These are phyloP conservation scores for Gephyroberyx darwinii DNA, from an alignment of 2,797 vertebrate genomes.

Conservation along the genomic window DNA sequence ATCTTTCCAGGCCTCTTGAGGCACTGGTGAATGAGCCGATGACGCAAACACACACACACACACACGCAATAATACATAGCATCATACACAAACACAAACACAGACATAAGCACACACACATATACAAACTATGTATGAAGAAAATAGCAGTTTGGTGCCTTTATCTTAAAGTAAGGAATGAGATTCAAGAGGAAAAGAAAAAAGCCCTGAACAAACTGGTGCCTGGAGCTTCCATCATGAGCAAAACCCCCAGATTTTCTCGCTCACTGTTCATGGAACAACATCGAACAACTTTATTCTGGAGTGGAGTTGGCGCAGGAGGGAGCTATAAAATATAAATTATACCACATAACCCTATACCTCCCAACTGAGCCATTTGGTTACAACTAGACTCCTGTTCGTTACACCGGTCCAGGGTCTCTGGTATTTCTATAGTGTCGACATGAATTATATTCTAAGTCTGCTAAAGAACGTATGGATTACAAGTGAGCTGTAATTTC, in stretches of 20 bases:
- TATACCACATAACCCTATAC: conserved; percentile 81
- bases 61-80: conserved; percentile 1
- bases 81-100: conserved; percentile 33
- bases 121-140: conserved; percentile 8
- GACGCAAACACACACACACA: conserved; percentile 47
- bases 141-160: conserved; percentile 25
- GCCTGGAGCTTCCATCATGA: conserved; percentile 78
- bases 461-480: conserved; percentile 75
- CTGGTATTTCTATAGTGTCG: conserved; percentile 66
- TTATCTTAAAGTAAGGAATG: conserved; percentile 57
- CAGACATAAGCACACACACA: conserved; percentile 26
- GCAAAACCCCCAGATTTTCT: conserved; percentile 75
- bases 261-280: conserved; percentile 74
- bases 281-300: conserved; percentile 79
- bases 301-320: conserved; percentile 72
- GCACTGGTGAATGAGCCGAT: conserved; percentile 51
- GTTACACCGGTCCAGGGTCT: conserved; percentile 63
- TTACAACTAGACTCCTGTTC: conserved; percentile 80
- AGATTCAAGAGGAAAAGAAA: conserved; percentile 57
- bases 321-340: conserved; percentile 84
- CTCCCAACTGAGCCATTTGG: conserved; percentile 82
- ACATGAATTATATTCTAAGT: conserved; percentile 76
- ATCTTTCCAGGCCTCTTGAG: conserved; percentile 65
- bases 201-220: conserved; percentile 63
- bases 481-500: conserved; percentile 78